A percentile compares a stretch with the other conserved stretches of the same genome.
Evolutionary conservation across 2,888 invertebrate species (phyloP).

Genomic region (Hylaea fasciaria): DNA sequence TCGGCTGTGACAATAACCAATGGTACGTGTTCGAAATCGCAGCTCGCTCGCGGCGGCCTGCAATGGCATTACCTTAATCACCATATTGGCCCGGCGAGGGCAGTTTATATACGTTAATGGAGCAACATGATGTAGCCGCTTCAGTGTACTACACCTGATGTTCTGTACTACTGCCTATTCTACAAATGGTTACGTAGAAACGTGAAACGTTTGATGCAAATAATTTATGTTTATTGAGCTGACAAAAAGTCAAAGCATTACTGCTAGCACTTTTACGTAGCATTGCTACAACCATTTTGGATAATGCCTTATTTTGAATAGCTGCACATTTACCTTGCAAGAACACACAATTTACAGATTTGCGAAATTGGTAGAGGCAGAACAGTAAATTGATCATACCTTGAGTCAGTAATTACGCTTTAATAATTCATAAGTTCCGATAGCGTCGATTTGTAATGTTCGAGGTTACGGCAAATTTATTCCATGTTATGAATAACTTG

Average conservation of each 20-base stretch:
- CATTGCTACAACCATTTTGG: too few relatives aligned
- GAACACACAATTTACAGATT: not conserved
- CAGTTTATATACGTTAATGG: slow-evolving; percentile 63
- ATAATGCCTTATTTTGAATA: too few relatives aligned
- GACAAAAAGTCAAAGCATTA: not conserved
- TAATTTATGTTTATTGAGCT: too few relatives aligned
- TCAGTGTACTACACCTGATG: slow-evolving; percentile 18
- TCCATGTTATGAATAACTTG: slow-evolving; percentile 62
- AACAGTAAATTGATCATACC: slow-evolving; percentile 3
- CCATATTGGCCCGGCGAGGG: slow-evolving; percentile 66
- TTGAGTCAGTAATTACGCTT: slow-evolving; percentile 45
- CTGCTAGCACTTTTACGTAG: not conserved
- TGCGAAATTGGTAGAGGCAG: not conserved
- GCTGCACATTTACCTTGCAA: too few relatives aligned
- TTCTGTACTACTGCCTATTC: slow-evolving; percentile 24
- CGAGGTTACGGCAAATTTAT: slow-evolving; percentile 53
- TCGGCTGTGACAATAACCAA: slow-evolving; percentile 49
- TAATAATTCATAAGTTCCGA: slow-evolving; percentile 57
- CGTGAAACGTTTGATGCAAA: too few relatives aligned
- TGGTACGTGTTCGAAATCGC: slow-evolving; percentile 54
- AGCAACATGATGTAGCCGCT: slow-evolving; percentile 44
- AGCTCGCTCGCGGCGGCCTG: slow-evolving; percentile 48
- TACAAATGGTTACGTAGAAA: not conserved
- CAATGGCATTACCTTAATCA: slow-evolving; percentile 74
- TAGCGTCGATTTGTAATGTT: slow-evolving; percentile 41